Evolutionary conservation across 2,888 invertebrate genomes (phyloP), one percentile per base, ranked within the genome.

Genomic region (Desoria tigrina): DNA sequence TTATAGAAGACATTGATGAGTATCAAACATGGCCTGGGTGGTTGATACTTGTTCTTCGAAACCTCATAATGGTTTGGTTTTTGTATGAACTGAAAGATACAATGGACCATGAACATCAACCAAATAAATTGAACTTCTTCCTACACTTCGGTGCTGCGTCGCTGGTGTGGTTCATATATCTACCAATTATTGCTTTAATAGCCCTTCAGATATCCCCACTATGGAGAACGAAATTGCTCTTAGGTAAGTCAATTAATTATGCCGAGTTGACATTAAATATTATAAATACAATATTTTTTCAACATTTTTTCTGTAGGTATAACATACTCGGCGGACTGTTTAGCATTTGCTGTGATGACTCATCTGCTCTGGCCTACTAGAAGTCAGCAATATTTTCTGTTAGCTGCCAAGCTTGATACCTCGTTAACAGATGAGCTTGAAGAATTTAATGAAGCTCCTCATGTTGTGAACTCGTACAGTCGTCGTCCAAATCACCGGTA

Each of bases 11-110:
- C 79, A 90, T 94, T 61, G 96, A 96, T 79, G 94, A 97, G 79
- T 98, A 95, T 82, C 94, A 96, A 81, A 95, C 96, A 0, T 94
- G 94, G 93, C 96, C 97, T 0, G 97, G 97, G 4, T 94, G 94
- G 90, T 85, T 96, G 71, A 93, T 96, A 69, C 85, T 98, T 0
- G 87, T 90, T 28, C 87, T 97, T 74, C 85, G 94, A 53, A 87
- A 92, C 55, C 82, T 88, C 56, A 91, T 94, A 77, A 94, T 93
- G 88, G 82, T 89, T 58, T 94, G 94, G 94, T 94, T 94, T 80
- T 84, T 94, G 32, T 84, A 88, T 62, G 83, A 84, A 74, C 64
- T 76, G 21, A 72, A 75, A 7, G 71, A 75, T 54, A 75, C 73
- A 18, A 72, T 71, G 69, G 84, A 87, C 71, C 87, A 89, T 76